Evolutionary conservation across 2,888 invertebrate species (phyloP).

Genomic region (Gymnoscelis rufifasciata): DNA sequence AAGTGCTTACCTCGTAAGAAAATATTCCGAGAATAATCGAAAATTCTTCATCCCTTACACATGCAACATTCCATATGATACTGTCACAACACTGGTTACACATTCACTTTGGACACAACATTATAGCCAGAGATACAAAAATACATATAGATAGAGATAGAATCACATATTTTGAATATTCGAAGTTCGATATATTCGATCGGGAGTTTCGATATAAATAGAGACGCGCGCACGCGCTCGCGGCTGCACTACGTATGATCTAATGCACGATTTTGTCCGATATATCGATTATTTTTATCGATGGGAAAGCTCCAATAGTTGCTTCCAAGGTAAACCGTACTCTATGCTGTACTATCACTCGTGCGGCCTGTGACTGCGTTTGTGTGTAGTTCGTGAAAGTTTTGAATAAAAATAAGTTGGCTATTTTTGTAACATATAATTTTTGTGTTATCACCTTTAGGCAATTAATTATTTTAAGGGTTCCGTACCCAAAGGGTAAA

Average conservation of each 20-base stretch:
- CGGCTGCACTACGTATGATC: slow-evolving; percentile 16
- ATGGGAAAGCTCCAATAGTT: slow-evolving; percentile 4
- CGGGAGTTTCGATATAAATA: slow-evolving; percentile 48
- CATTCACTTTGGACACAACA: too few relatives aligned
- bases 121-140: too few relatives aligned
- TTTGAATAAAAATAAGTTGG: too few relatives aligned
- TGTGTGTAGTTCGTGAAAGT: too few relatives aligned
- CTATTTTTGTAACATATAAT: too few relatives aligned
- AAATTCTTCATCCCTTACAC: slow-evolving; percentile 20
- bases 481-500: too few relatives aligned
- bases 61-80: slow-evolving; percentile 12
- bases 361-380: too few relatives aligned
- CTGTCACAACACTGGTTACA: slow-evolving; percentile 13
- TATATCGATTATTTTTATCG: slow-evolving; percentile 17
- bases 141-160: too few relatives aligned
- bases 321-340: neutral
- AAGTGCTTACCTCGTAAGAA: slow-evolving; percentile 14
- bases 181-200: slow-evolving; percentile 25
- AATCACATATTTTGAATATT: slow-evolving; percentile 2
- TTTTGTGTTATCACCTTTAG: too few relatives aligned
- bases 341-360: neutral
- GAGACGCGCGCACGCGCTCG: slow-evolving; percentile 36
- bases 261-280: slow-evolving; percentile 12
- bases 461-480: too few relatives aligned
- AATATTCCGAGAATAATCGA: slow-evolving; percentile 22